Percentiles rank a stretch among this genome's conserved stretches.
Conservation (phyloP, 2,113 vertebrate genomes). For the Megaleporinus macrocephalus region DNA sequence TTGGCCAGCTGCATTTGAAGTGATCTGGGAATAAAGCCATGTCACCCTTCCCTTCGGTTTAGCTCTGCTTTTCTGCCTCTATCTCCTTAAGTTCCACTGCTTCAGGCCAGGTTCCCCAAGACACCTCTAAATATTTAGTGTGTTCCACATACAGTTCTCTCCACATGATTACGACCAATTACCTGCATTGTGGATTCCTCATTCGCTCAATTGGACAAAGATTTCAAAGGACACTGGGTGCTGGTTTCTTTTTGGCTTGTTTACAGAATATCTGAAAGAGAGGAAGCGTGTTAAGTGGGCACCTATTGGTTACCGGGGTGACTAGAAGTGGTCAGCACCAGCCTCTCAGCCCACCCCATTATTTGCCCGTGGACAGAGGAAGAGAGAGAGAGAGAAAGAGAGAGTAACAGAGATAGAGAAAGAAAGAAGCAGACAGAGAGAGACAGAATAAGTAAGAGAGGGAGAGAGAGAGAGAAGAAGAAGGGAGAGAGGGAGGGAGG, state of each 20-base stretch:
- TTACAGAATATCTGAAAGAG: slow-evolving; percentile 30
- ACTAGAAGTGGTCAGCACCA: slow-evolving; percentile 40
- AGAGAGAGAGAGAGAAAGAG: slow-evolving; percentile 23
- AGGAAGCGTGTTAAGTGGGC: slow-evolving; percentile 39
- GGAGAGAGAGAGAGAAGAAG: slow-evolving; percentile 16
- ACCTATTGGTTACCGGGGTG: slow-evolving; percentile 43
- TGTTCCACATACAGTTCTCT: background rate
- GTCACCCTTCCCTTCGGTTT: background rate
- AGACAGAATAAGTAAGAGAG: slow-evolving; percentile 30
- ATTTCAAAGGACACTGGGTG: slow-evolving; percentile 11
- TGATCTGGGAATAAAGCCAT: background rate
- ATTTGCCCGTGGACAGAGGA: slow-evolving; percentile 30
- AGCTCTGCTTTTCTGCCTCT: background rate
- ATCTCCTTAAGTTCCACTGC: background rate
- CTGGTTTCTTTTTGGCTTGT: slow-evolving; percentile 33
- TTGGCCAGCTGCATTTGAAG: slow-evolving; percentile 20
- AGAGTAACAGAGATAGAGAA: slow-evolving; percentile 20
- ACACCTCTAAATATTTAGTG: background rate
- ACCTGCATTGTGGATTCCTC: slow-evolving; percentile 5
- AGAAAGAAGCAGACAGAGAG: background rate
- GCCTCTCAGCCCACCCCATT: slow-evolving; percentile 19
- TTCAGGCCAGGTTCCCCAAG: background rate
- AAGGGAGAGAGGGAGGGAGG: slow-evolving; percentile 19
- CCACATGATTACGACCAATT: background rate
- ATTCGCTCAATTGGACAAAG: background rate